Evolutionary conservation across 2,888 invertebrate species (phyloP).

Genomic region (Abrostola triplasia): DNA sequence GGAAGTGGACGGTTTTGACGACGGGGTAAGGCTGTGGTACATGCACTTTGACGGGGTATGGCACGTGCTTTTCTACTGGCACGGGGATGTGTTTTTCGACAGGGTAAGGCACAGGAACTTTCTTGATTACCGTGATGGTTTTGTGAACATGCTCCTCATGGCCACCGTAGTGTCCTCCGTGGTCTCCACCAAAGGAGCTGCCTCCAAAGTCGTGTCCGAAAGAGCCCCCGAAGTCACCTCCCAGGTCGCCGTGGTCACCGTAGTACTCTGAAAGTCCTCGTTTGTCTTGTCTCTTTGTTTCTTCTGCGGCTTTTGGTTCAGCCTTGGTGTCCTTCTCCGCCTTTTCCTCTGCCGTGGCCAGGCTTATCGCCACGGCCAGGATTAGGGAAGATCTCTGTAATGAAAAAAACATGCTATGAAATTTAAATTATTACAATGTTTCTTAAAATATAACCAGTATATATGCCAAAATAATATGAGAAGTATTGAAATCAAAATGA

Average conservation of each 20-base stretch:
- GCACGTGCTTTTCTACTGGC: slow-evolving; percentile 91
- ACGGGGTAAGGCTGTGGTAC: slow-evolving; percentile 92
- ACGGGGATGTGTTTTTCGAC: slow-evolving; percentile 91
- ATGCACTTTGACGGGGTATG: slow-evolving; percentile 90
- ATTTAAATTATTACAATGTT: background rate
- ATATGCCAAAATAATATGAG: no score
- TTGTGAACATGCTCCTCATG: slow-evolving; percentile 87
- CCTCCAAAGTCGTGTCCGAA: slow-evolving; percentile 60
- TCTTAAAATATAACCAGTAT: no score
- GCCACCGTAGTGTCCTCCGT: slow-evolving; percentile 54
- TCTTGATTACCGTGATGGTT: slow-evolving; percentile 91
- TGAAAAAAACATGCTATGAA: slow-evolving; percentile 40
- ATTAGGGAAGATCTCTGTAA: slow-evolving; percentile 84
- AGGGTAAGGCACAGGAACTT: slow-evolving; percentile 92
- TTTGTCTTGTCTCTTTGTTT: slow-evolving; percentile 87
- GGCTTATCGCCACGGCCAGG: slow-evolving; percentile 87
- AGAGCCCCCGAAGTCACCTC: slow-evolving; percentile 64
- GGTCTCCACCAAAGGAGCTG: slow-evolving; percentile 53
- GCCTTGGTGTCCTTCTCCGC: slow-evolving; percentile 83
- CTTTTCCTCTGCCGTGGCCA: slow-evolving; percentile 88
- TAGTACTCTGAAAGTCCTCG: slow-evolving; percentile 86
- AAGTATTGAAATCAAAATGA: background rate
- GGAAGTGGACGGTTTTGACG: slow-evolving; percentile 90
- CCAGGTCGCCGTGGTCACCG: slow-evolving; percentile 76
- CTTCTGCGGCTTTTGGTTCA: slow-evolving; percentile 79